phyloP scores from a whole-genome alignment of 1,140 invertebrate species.

The Achroia grisella region DNA sequence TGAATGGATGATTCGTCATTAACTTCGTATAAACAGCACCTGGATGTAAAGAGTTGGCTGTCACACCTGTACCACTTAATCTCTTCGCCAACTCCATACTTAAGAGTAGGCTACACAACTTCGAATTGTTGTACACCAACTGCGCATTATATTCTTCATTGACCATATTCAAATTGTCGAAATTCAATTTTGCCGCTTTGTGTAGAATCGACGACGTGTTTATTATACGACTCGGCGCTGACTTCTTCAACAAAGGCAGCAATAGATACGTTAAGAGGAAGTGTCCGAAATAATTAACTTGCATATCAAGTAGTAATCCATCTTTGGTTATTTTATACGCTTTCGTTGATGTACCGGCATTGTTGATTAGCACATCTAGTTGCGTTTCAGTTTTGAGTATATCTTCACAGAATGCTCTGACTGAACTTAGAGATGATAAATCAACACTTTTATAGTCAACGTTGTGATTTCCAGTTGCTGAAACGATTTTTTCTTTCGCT shows the following conservation, averaged over 20 bases:
- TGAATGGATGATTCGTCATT: background rate
- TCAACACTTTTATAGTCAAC: slow-evolving; percentile 74
- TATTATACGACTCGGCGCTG: slow-evolving; percentile 1
- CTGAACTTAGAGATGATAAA: slow-evolving; percentile 82
- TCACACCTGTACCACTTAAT: background rate
- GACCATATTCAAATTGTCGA: background rate
- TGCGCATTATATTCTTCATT: background rate
- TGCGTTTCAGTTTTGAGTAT: slow-evolving; percentile 77
- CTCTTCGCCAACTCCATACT: slow-evolving; percentile 1
- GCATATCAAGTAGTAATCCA: slow-evolving; percentile 85
- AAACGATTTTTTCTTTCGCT: slow-evolving; percentile 53
- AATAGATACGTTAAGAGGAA: slow-evolving; percentile 83
- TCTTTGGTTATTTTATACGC: slow-evolving; percentile 75
- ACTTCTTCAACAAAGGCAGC: slow-evolving; percentile 74
- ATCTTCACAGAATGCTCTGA: slow-evolving; percentile 77
- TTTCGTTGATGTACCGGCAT: slow-evolving; percentile 74
- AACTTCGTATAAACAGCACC: slow-evolving; percentile 1
- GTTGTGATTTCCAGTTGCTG: slow-evolving; percentile 46
- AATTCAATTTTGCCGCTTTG: background rate
- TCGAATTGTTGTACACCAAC: background rate
- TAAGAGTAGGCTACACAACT: slow-evolving; percentile 1
- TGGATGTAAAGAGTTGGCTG: slow-evolving; percentile 5
- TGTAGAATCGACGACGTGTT: background rate
- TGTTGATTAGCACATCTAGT: slow-evolving; percentile 85
- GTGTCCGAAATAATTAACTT: slow-evolving; percentile 87